Percentiles rank a stretch among this genome's conserved stretches.
Conservation (phyloP, 2,113 vertebrate species). For the Crypturellus undulatus region DNA sequence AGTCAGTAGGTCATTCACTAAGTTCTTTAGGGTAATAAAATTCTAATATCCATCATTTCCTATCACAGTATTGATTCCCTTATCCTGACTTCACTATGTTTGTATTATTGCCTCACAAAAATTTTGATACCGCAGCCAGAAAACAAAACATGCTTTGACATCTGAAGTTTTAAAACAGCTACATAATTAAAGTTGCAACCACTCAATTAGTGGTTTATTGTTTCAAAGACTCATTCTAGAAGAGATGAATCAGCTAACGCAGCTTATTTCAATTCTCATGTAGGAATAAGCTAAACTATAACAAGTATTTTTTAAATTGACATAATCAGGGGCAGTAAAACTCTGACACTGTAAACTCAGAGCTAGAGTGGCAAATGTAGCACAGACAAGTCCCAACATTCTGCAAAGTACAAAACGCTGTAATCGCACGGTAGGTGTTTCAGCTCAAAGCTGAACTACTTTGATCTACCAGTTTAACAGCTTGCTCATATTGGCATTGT, state of each 20-base stretch:
- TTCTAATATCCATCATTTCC: background rate
- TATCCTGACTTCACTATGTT: background rate
- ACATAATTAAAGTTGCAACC: background rate
- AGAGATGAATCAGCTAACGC: background rate
- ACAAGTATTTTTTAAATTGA: background rate
- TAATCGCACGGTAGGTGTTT: background rate
- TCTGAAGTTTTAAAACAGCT: background rate
- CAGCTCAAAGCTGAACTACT: slow-evolving; percentile 11
- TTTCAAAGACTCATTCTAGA: background rate
- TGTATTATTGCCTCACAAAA: background rate
- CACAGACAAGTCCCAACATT: background rate
- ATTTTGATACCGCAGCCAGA: background rate
- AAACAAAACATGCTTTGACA: background rate
- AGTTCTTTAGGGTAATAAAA: background rate
- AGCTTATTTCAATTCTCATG: background rate
- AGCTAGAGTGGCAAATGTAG: background rate
- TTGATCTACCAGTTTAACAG: background rate
- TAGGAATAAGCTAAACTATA: background rate
- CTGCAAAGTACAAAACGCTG: background rate
- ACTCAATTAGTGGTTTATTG: background rate
- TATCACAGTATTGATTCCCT: background rate
- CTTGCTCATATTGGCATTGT: background rate
- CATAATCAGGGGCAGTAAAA: background rate
- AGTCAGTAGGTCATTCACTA: background rate
- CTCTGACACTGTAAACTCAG: background rate